Base-by-base conservation (phyloP, 2,797 vertebrate species). In the Phaenicophaeus curvirostris region DNA sequence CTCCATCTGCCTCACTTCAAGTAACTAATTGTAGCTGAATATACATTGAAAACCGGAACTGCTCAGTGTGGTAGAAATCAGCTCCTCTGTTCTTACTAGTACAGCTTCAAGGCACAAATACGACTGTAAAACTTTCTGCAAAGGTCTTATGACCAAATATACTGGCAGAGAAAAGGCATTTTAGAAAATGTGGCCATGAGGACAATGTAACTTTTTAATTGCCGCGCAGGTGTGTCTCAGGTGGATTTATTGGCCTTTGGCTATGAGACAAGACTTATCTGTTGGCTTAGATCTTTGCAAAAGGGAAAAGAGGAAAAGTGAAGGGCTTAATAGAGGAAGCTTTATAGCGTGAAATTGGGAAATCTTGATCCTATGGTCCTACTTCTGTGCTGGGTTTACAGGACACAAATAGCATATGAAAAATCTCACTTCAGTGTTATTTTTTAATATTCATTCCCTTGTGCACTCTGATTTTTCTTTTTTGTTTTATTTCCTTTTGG, bases 241-340 rank as follows among this genome's bases (percentile, higher is more conserved):
- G 76, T 72, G 68, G 66, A 91, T 94, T 88, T 90, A 79, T 39
- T 88, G 83, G 84, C 53, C 48, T 89, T 86, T 39, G 33, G 54
- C 65, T 68, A 35, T 75, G 53, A 93, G 48, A 53, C 41, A 82
- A 89, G 59, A 69, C 44, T 84, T 85, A 82, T 33, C 74, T 67
- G 27, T 74, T 85, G 53, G 84, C 77, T 91, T 88, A 71, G 88
- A 61, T n/a, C 53, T 93, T 76, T 57, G 30, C 63, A 73, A 79
- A 71, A 31, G 44, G 50, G 23, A 59, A 78, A 80, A 90, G 48
- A 69, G 11, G 8, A 48, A 82, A 72, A 94, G 79, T 13, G 4
- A 69, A 66, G 16, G 72, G 41, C 25, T 78, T 69, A 25, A 42
- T 28, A 83, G 24, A 59, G 11, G 21, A 87, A 79, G 31, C 27